These are phyloP conservation scores for Zophobas morio DNA, from an alignment of 1,140 invertebrate species.

Conservation along the genomic window DNA sequence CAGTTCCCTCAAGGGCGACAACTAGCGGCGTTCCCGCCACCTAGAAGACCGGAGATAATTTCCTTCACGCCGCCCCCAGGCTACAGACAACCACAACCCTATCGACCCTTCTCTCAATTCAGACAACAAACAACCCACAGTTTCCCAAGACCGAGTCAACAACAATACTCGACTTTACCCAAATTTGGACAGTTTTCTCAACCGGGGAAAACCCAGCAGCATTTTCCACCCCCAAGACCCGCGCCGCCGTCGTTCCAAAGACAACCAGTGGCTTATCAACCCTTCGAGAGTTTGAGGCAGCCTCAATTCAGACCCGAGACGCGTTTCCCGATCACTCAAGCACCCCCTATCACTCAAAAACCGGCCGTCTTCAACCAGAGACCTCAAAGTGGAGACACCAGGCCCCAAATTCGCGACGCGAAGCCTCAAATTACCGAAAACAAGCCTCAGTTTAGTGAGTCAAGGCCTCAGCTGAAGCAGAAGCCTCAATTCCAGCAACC, in stretches of 20 bases:
- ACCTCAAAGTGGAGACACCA: slow-evolving; percentile 16
- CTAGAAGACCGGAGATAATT: slow-evolving; percentile 63
- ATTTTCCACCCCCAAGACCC: slow-evolving; percentile 60
- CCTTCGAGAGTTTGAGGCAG: slow-evolving; percentile 59
- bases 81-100: slow-evolving; percentile 61
- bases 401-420: not conserved
- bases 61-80: slow-evolving; percentile 60
- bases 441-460: slow-evolving; percentile 59
- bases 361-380: slow-evolving; percentile 55
- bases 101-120: slow-evolving; percentile 57
- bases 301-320: slow-evolving; percentile 67
- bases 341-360: slow-evolving; percentile 63
- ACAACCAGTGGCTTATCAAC: slow-evolving; percentile 66
- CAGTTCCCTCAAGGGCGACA: slow-evolving; percentile 67
- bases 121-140: slow-evolving; percentile 55
- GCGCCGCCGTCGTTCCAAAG: slow-evolving; percentile 46
- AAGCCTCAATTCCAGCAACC: slow-evolving; percentile 51
- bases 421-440: slow-evolving; percentile 1
- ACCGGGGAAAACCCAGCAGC: slow-evolving; percentile 50
- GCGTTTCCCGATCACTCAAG: slow-evolving; percentile 63
- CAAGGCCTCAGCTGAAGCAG: slow-evolving; percentile 62
- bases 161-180: slow-evolving; percentile 67
- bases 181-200: slow-evolving; percentile 57
- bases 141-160: slow-evolving; percentile 63
- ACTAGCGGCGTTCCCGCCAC: slow-evolving; percentile 59